Base-by-base conservation (phyloP, 2,888 invertebrate genomes). In the Erebia ligea region DNA sequence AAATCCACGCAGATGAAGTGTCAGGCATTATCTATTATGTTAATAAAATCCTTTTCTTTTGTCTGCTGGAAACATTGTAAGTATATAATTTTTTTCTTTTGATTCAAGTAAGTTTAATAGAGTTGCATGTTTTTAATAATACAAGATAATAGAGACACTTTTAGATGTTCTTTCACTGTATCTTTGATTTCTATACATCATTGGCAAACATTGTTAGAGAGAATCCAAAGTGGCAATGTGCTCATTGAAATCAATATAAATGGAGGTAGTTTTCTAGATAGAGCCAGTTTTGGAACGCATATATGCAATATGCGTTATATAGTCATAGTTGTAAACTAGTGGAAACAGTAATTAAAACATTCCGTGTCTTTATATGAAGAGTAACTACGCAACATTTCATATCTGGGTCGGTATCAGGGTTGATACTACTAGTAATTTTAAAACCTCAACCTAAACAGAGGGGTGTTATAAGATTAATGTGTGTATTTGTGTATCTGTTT, bases 171-270 rank as follows among this genome's bases (percentile, higher is more conserved):
- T 9, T 11, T 4, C 21, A 40, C n/a, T 34, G 45, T 45, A 62
- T 62, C 62, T 48, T 15, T 9, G 15, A 21, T 21, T 48, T n/a
- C 8, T 10, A 1, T 48, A 48, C 48, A 21, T 48, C 62, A 45
- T 48, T 9, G 4, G 6, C 25, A 25, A 15, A 81, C 82, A 81
- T 78, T 81, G 84, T 81, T 80, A 80, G 80, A 78, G 82, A 84
- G 79, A 81, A 83, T 82, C 82, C 79, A 79, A 82, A 86, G 85
- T 80, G 82, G 77, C 79, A 78, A 76, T 79, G 81, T 79, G 79
- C 75, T 77, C 80, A 74, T 79, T 78, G 76, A 76, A 73, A 70
- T 71, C 71, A 70, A 71, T 75, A 73, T 73, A 66, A 70, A 71
- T 63, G 68, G 64, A 65, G 67, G 61, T 69, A 64, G 70, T 71